phyloP scores from a whole-genome alignment of 2,888 invertebrate species.

The Pantelozetes paolii region DNA sequence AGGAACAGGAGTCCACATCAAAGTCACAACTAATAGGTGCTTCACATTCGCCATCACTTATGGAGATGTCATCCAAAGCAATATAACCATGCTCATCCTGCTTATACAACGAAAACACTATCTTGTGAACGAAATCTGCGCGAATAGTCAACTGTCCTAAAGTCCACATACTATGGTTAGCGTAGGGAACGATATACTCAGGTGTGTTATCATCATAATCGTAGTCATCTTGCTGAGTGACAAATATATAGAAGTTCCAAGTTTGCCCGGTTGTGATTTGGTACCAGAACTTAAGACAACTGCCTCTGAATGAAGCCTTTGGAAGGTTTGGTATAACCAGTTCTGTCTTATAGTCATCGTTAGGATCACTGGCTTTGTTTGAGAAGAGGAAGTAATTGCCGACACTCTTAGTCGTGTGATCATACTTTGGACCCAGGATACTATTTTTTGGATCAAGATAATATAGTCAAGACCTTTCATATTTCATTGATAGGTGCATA shows the following conservation, averaged over 20 bases:
- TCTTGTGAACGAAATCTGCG: neutral
- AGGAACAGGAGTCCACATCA: constrained; percentile 28
- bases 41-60: constrained; percentile 18
- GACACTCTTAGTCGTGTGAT: constrained; percentile 32
- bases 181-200: neutral
- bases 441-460: too few species aligned
- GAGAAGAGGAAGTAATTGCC: constrained; percentile 34
- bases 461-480: too few species aligned
- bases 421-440: neutral
- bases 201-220: neutral
- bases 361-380: neutral
- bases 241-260: neutral
- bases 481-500: too few species aligned
- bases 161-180: constrained; percentile 12
- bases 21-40: constrained; percentile 35
- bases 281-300: constrained; percentile 34
- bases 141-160: constrained; percentile 6
- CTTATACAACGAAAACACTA: neutral
- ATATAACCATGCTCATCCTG: constrained; percentile 8
- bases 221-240: neutral
- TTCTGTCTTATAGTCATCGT: neutral
- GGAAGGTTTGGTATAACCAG: constrained; percentile 16
- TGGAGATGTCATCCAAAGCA: constrained; percentile 33
- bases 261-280: neutral
- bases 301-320: neutral